Evolutionary conservation across 1,140 invertebrate species (phyloP).

Genomic region (Mylabris phalerata): DNA sequence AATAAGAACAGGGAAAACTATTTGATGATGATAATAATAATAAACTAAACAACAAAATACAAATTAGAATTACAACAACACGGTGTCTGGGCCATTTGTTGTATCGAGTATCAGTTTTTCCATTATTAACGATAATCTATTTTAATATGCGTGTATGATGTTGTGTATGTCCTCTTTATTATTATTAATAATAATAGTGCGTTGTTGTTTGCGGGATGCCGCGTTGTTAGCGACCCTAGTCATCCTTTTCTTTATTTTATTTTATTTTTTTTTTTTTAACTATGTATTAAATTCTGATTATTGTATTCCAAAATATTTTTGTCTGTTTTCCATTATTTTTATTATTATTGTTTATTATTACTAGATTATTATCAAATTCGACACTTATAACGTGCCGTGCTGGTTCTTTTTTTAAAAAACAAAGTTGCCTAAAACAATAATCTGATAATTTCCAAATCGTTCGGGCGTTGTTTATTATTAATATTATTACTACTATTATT

Average conservation of each 20-base stretch:
- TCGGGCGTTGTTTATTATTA: slow-evolving; percentile 28
- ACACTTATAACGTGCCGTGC: slow-evolving; percentile 34
- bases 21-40: slow-evolving; percentile 32
- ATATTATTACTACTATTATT: slow-evolving; percentile 21
- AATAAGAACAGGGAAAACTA: slow-evolving; percentile 36
- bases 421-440: too few species aligned
- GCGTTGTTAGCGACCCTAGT: slow-evolving; percentile 44
- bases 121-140: slow-evolving; percentile 37
- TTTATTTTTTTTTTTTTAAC: slow-evolving; percentile 17
- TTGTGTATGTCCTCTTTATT: slow-evolving; percentile 40
- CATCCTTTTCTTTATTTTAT: slow-evolving; percentile 31
- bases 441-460: slow-evolving; percentile 5
- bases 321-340: slow-evolving; percentile 15
- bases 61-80: slow-evolving; percentile 18
- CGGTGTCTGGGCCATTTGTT: slow-evolving; percentile 39
- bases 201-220: slow-evolving; percentile 42
- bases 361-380: slow-evolving; percentile 22
- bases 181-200: slow-evolving; percentile 31
- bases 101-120: slow-evolving; percentile 37
- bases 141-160: slow-evolving; percentile 43
- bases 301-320: slow-evolving; percentile 9
- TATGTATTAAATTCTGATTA: slow-evolving; percentile 3
- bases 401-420: not conserved
- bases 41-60: slow-evolving; percentile 17
- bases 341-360: slow-evolving; percentile 21